Evolutionary conservation across 1,140 invertebrate genomes (phyloP), one percentile per base, ranked within the genome.

Genomic region (Sitodiplosis mosellana): DNA sequence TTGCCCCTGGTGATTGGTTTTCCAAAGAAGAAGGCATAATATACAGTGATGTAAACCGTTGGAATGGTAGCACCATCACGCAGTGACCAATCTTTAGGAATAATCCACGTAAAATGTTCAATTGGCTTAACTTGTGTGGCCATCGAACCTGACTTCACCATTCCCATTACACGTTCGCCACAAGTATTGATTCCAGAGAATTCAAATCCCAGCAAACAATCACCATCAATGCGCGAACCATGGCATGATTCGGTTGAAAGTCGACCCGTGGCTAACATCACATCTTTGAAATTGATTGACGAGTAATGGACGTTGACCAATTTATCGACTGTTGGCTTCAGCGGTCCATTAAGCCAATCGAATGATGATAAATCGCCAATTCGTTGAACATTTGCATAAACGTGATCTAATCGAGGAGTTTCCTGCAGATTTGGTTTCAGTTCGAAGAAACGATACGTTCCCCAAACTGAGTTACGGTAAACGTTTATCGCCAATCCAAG

Each of bases 51-150:
- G 58, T 92, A 94, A 5, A 83, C 83, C 1, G 81, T 80, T 2
- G 90, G 90, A 0, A 95, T 73, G 0, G 88, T 88, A 0, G 86
- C 84, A 2, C 89, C 91, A 41, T 95, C 83, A 57, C 85, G 78
- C 18, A 95, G 64, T 1, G 72, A 75, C 89, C 89, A 94, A 6
- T 74, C 56, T 1, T 86, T 73, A 2, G 91, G 91, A 17, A 95
- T 69, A 2, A 75, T 57, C 87, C 87, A 93, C 12, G 76, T 54
- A 1, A 87, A 65, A 57, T 33, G 54, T 8, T 59, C 58, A 1
- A 56, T 54, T 22, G 66, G 63, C 56, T 85, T 76, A 8, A 78
- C 58, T 43, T 76, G 51, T 34, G 81, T 83, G 0, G 78, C 57
- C 46, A 85, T 59, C 2, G 71, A 73, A 43, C 70, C 69, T 46